Percentiles rank a stretch among this genome's conserved stretches.
phyloP scores from a whole-genome alignment of 2,888 invertebrate species.

The Chloroclystis v-ata region DNA sequence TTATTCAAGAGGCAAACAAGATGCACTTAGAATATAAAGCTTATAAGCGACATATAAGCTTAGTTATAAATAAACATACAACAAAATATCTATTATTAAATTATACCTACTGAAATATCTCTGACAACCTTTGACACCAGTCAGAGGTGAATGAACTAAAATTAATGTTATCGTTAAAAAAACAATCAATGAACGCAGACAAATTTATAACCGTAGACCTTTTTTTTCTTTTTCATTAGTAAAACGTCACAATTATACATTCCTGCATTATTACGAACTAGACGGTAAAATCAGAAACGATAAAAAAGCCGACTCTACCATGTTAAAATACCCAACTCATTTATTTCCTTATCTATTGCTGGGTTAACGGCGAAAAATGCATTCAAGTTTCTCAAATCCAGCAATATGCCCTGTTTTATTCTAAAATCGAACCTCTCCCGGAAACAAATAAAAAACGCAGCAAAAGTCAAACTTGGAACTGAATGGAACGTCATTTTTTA shows the following conservation, averaged over 20 bases:
- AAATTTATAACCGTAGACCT: slow-evolving; percentile 21
- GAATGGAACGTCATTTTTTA: slow-evolving; percentile 76
- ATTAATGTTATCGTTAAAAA: slow-evolving; percentile 6
- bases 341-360: slow-evolving; percentile 7
- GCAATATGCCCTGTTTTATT: slow-evolving; percentile 13
- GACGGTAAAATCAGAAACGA: slow-evolving; percentile 44
- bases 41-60: no score
- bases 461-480: slow-evolving; percentile 72
- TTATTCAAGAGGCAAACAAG: no score
- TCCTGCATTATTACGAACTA: slow-evolving; percentile 37
- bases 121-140: background rate
- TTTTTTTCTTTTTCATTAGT: slow-evolving; percentile 28
- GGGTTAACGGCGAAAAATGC: background rate
- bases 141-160: background rate
- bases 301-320: slow-evolving; percentile 47
- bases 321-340: slow-evolving; percentile 28
- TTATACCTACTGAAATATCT: background rate
- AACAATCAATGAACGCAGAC: slow-evolving; percentile 26
- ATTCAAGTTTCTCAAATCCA: slow-evolving; percentile 18
- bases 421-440: slow-evolving; percentile 54
- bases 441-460: slow-evolving; percentile 77
- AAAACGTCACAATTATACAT: slow-evolving; percentile 49
- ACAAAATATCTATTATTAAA: no score
- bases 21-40: no score
- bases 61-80: background rate